phyloP scores from a whole-genome alignment of 2,888 invertebrate species.

The Netelia melanura region DNA sequence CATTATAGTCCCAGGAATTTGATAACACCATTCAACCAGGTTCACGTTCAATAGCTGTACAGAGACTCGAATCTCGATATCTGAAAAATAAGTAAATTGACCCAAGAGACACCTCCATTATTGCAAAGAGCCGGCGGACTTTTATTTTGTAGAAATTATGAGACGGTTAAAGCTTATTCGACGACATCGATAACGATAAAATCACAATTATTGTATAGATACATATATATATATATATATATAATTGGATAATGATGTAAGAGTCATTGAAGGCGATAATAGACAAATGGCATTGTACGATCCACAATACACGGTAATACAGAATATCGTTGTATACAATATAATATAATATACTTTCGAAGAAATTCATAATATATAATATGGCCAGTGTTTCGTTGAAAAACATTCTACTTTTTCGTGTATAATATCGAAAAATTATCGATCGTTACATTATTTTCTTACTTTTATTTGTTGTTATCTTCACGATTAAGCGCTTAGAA shows the following conservation, averaged over 20 bases:
- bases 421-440: slow-evolving; percentile 65
- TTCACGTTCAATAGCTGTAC: not conserved
- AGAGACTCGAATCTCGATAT: not conserved
- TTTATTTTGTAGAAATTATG: slow-evolving; percentile 64
- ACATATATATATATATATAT: slow-evolving; percentile 22
- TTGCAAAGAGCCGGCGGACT: slow-evolving; percentile 40
- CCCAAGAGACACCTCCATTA: not conserved
- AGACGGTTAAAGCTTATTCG: slow-evolving; percentile 53
- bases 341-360: slow-evolving; percentile 20
- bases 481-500: slow-evolving; percentile 50
- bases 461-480: slow-evolving; percentile 15
- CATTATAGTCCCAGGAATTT: not conserved
- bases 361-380: slow-evolving; percentile 43
- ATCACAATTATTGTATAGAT: slow-evolving; percentile 5
- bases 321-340: not conserved
- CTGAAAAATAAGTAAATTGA: not conserved
- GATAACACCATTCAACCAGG: not conserved
- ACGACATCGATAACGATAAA: slow-evolving; percentile 50
- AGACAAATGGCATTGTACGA: slow-evolving; percentile 30
- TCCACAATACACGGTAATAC: not conserved
- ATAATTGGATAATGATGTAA: slow-evolving; percentile 24
- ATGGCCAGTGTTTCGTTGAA: slow-evolving; percentile 57
- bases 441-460: not conserved
- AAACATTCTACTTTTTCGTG: slow-evolving; percentile 37
- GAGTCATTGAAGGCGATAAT: slow-evolving; percentile 29